Evolutionary conservation across 2,888 invertebrate species (phyloP).

Genomic region (Acrobasis consociella): DNA sequence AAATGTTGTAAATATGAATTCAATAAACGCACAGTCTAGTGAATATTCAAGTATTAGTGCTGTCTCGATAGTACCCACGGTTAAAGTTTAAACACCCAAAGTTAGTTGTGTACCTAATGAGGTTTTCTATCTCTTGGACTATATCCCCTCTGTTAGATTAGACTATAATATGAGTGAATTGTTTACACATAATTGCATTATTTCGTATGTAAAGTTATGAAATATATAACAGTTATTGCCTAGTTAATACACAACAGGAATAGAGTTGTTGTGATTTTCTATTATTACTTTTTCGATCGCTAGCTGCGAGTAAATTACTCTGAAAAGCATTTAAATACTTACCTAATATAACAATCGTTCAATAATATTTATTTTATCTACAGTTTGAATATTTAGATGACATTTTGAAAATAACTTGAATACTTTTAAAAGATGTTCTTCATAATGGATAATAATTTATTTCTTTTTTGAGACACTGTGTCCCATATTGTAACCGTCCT

Average conservation of each 20-base stretch:
- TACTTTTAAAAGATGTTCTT: not conserved
- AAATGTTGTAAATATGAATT: conserved; percentile 76
- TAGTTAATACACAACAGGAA: conserved; percentile 60
- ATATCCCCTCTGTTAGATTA: conserved; percentile 71
- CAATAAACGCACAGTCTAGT: conserved; percentile 82
- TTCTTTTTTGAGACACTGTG: conserved; percentile 29
- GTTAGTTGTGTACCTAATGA: conserved; percentile 61
- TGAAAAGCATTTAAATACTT: conserved; percentile 17
- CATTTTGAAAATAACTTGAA: conserved; percentile 2
- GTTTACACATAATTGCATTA: conserved; percentile 62
- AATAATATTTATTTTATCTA: conserved; percentile 21
- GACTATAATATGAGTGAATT: conserved; percentile 58
- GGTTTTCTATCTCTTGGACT: conserved; percentile 67
- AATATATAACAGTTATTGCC: conserved; percentile 56
- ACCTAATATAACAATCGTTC: conserved; percentile 20
- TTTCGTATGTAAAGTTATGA: conserved; percentile 58
- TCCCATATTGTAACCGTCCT: conserved; percentile 54
- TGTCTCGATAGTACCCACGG: conserved; percentile 71
- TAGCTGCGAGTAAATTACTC: conserved; percentile 52
- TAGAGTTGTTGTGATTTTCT: conserved; percentile 61
- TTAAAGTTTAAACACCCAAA: conserved; percentile 64
- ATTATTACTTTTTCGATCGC: conserved; percentile 63
- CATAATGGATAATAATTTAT: conserved; percentile 16
- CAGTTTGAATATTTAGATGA: conserved; percentile 13
- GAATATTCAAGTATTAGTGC: conserved; percentile 77